These are phyloP conservation scores for Drosophila takahashii DNA, from an alignment of 1,140 invertebrate genomes.

Conservation along the genomic window DNA sequence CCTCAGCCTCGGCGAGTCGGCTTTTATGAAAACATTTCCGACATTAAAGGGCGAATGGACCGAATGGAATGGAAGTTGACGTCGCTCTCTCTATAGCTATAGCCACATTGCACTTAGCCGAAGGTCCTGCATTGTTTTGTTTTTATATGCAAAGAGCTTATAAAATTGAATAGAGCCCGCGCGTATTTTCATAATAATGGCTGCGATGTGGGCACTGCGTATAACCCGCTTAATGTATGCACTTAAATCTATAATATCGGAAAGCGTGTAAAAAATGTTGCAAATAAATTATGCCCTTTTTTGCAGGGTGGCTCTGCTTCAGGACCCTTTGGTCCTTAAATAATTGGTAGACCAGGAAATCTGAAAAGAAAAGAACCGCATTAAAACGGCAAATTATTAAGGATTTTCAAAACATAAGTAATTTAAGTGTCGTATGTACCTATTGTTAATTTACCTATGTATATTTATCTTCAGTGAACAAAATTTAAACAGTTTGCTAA, in stretches of 20 bases:
- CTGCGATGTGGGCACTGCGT: conserved; percentile 32
- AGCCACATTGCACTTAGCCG: conserved; percentile 53
- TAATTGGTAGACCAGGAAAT: neutral
- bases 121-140: conserved; percentile 54
- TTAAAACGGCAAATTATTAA: no score
- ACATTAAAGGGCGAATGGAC: conserved; percentile 41
- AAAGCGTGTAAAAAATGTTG: conserved; percentile 59
- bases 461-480: neutral
- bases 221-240: conserved; percentile 62
- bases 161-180: conserved; percentile 70
- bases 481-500: neutral
- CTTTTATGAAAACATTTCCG: conserved; percentile 71
- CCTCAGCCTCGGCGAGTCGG: neutral
- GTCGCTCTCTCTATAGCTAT: neutral
- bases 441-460: no score
- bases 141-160: conserved; percentile 64
- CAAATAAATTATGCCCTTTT: conserved; percentile 64
- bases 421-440: no score
- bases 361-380: no score
- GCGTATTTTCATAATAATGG: conserved; percentile 59
- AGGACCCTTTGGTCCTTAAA: no score
- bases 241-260: conserved; percentile 79
- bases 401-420: no score
- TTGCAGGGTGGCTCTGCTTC: conserved; percentile 49
- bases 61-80: conserved; percentile 32